phyloP scores from a whole-genome alignment of 2,888 invertebrate species.

The Pollenia amentaria region DNA sequence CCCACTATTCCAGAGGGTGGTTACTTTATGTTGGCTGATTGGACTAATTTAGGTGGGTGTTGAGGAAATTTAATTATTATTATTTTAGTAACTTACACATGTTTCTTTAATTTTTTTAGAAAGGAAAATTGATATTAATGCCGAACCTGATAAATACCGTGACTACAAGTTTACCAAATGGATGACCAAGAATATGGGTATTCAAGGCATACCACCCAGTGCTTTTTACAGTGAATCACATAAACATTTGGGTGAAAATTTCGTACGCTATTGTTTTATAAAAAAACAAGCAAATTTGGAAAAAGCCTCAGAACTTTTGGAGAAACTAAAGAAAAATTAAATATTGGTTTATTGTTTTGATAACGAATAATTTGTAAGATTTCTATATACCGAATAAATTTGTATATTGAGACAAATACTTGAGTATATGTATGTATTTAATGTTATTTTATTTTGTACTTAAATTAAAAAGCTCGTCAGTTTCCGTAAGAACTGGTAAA shows the following conservation, averaged over 20 bases:
- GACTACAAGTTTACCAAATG: constrained; percentile 98
- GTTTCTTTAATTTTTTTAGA: constrained; percentile 83
- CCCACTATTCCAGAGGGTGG: constrained; percentile 98
- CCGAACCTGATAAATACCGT: constrained; percentile 89
- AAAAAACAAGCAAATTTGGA: constrained; percentile 92
- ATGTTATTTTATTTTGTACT: background rate
- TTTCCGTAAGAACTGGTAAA: too few species aligned
- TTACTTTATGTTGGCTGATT: constrained; percentile 98
- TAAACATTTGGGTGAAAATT: constrained; percentile 93
- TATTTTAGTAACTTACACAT: background rate
- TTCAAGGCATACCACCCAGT: constrained; percentile 95
- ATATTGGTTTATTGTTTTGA: background rate
- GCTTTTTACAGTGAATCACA: constrained; percentile 95
- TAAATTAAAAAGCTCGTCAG: too few species aligned
- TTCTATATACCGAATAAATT: background rate
- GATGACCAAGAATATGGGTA: constrained; percentile 96
- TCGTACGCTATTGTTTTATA: constrained; percentile 96
- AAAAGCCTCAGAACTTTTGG: constrained; percentile 88
- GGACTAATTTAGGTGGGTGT: constrained; percentile 89
- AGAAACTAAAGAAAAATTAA: constrained; percentile 85
- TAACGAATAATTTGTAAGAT: constrained; percentile 12
- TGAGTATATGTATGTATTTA: background rate
- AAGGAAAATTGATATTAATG: constrained; percentile 88
- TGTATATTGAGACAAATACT: background rate
- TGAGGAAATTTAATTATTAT: background rate